Evolutionary conservation across 2,113 vertebrate genomes (phyloP), one percentile per base, ranked within the genome.

Genomic region (Gymnogyps californianus): DNA sequence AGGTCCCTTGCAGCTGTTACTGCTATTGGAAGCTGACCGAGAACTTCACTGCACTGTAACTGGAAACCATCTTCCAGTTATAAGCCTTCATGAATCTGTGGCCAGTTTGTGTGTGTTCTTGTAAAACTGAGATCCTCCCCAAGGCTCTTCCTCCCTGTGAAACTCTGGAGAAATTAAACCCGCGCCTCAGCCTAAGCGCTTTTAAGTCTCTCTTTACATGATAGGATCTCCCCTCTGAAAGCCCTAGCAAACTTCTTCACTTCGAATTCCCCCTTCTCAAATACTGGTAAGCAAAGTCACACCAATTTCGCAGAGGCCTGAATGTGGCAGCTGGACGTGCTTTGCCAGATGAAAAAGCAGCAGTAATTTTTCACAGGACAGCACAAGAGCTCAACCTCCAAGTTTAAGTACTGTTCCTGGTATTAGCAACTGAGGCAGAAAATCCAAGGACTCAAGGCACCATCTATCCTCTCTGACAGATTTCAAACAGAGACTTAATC

Each of bases 301-400:
- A 62, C 2, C 14, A 29, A 0, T 29, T 62, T 19, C 6, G 4
- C 26, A 76, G 52, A 49, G 62, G 52, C 29, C 78, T 51, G 69
- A 40, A 64, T 12, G 12, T 7, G 13, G 78, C 52, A 91, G 51
- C 42, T 0, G 0, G 42, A 70, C 0, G 0, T 36, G n/a, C 52
- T 75, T 18, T 36, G 25, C 57, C 59, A 55, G 57, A 49, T 38
- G 32, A 42, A 84, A 86, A 89, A 49, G 38, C 38, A 57, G 47
- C 25, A 67, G 38, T 31, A 62, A 26, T 59, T 88, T 77, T 83
- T 67, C 85, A 88, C 49, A 88, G 16, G 55, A 70, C 54, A 58
- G 52, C 26, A 55, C 7, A 10, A 74, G 32, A 88, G 28, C 55
- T 89, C 64, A 34, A 11, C 26, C 24, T 82, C 57, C 52, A 71